phyloP scores from a whole-genome alignment of 2,113 vertebrate genomes.

The Leucosticte australis region DNA sequence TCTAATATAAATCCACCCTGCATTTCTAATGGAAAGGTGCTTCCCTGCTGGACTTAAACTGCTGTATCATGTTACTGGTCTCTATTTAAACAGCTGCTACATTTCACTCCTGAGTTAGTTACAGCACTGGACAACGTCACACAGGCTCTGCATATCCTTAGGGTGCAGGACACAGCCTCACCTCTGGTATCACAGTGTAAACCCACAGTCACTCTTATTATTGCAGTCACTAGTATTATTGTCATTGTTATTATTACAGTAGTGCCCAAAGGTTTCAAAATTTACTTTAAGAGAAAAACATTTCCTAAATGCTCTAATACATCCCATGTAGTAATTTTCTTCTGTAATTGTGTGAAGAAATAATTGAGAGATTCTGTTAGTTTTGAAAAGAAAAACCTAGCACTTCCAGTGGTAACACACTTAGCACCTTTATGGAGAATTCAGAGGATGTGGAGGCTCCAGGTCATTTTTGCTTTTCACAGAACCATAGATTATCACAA shows the following conservation, averaged over 20 bases:
- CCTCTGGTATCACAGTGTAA: background rate
- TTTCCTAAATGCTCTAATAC: background rate
- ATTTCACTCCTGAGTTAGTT: constrained; percentile 33
- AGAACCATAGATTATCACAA: background rate
- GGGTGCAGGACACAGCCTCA: background rate
- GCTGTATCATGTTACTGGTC: constrained; percentile 26
- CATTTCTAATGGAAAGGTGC: constrained; percentile 17
- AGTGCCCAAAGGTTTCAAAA: background rate
- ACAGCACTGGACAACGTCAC: background rate
- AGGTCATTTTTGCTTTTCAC: background rate
- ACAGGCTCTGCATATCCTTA: background rate
- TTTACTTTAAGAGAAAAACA: background rate
- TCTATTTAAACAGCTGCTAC: constrained; percentile 54
- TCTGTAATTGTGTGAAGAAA: background rate
- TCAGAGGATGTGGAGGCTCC: background rate
- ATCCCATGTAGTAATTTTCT: background rate
- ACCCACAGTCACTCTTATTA: background rate
- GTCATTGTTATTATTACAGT: background rate
- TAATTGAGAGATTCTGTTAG: background rate
- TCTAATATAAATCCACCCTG: background rate
- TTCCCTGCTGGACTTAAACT: background rate
- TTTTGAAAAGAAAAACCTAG: background rate
- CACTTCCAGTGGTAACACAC: background rate
- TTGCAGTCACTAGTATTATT: background rate
- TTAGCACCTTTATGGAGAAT: background rate